phyloP scores from a whole-genome alignment of 2,888 invertebrate genomes.

The Dryobota labecula region DNA sequence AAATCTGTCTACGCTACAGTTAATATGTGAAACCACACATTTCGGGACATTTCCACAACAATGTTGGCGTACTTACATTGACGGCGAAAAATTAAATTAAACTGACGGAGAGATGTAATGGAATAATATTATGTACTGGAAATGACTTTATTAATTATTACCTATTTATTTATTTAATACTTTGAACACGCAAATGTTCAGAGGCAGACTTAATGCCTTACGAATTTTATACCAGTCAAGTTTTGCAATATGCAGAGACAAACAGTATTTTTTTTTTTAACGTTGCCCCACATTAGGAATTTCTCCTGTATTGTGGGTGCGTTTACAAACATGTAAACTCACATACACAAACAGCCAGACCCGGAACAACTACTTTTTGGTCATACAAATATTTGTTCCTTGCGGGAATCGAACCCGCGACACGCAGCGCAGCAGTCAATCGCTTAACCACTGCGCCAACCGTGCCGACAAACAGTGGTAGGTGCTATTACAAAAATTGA shows the following conservation, averaged over 20 bases:
- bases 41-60: constrained; percentile 78
- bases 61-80: constrained; percentile 74
- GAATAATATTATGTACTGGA: constrained; percentile 52
- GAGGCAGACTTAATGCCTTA: neutral
- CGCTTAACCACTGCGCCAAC: no score
- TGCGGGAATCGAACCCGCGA: no score
- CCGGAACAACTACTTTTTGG: no score
- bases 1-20: constrained; percentile 78
- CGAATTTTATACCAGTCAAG: neutral
- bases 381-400: no score
- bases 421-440: no score
- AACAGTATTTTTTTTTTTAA: no score
- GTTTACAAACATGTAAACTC: no score
- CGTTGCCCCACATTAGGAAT: no score
- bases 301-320: no score
- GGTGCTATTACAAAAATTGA: neutral
- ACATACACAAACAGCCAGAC: no score
- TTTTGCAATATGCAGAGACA: neutral
- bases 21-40: constrained; percentile 79
- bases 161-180: neutral
- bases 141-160: constrained; percentile 1
- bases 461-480: neutral
- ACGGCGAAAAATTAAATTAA: constrained; percentile 86
- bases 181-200: neutral
- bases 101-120: constrained; percentile 67